Evolutionary conservation across 2,888 invertebrate species (phyloP).

Genomic region (Linnaemya tessellans): DNA sequence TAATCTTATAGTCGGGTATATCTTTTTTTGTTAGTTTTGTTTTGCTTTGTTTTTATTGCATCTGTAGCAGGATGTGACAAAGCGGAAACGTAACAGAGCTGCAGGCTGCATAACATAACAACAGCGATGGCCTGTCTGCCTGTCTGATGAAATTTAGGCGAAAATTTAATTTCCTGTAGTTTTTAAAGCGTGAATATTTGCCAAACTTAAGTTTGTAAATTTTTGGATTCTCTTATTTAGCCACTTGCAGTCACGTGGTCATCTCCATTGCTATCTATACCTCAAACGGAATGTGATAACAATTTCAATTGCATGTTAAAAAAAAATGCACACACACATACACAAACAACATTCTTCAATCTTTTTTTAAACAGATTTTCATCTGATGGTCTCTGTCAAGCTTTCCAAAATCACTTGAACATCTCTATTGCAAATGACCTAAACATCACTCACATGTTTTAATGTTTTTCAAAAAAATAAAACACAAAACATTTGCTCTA

Average conservation of each 20-base stretch:
- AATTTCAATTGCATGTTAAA: not conserved
- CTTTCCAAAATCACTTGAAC: conserved; percentile 20
- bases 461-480: not conserved
- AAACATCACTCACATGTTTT: conserved; percentile 31
- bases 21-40: conserved; percentile 5
- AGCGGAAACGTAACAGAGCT: conserved; percentile 52
- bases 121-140: not conserved
- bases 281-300: not conserved
- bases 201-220: too few relatives aligned
- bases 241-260: not conserved
- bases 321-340: not conserved
- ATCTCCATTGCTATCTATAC: not conserved
- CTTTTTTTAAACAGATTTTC: not conserved
- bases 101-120: conserved; percentile 2
- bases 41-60: conserved; percentile 26
- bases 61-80: conserved; percentile 54
- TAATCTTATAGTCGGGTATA: conserved; percentile 41
- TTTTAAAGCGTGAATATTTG: not conserved
- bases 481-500: conserved; percentile 23
- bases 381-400: not conserved
- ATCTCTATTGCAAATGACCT: conserved; percentile 30
- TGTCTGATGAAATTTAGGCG: not conserved
- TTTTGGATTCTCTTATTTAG: not conserved
- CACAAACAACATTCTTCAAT: not conserved
- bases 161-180: not conserved